These are phyloP conservation scores for Australoheros facetus DNA, from an alignment of 2,797 vertebrate genomes.

Conservation along the genomic window DNA sequence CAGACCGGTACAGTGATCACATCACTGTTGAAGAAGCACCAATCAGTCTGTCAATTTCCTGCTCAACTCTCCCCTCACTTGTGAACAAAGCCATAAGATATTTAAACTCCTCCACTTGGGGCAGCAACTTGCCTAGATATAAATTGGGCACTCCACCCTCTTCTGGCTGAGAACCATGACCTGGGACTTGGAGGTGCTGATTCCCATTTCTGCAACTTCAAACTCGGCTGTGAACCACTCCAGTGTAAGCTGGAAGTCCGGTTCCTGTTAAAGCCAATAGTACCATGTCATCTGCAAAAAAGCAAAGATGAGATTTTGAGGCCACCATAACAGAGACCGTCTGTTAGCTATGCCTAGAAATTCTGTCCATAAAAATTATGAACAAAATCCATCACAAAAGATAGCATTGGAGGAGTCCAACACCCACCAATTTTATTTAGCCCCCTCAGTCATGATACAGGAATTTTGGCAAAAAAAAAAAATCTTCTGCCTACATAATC, in stretches of 20 bases:
- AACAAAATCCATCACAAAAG: background rate
- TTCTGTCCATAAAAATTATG: background rate
- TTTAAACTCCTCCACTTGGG: too few relatives aligned
- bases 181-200: background rate
- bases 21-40: background rate
- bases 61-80: too few relatives aligned
- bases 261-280: too few relatives aligned
- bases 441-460: too few relatives aligned
- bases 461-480: too few relatives aligned
- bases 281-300: background rate
- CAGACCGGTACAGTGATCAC: background rate
- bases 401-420: background rate
- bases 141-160: too few relatives aligned
- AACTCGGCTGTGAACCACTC: background rate
- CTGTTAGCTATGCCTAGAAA: background rate
- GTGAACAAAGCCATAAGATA: too few relatives aligned
- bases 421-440: background rate
- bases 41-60: background rate
- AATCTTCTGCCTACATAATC: too few relatives aligned
- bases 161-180: too few relatives aligned
- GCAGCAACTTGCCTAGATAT: too few relatives aligned
- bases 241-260: background rate
- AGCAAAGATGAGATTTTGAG: background rate
- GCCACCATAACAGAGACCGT: background rate
- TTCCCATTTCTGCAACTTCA: background rate